Conservation (phyloP, 2,797 vertebrate genomes). For the Geotrypetes seraphini region DNA sequence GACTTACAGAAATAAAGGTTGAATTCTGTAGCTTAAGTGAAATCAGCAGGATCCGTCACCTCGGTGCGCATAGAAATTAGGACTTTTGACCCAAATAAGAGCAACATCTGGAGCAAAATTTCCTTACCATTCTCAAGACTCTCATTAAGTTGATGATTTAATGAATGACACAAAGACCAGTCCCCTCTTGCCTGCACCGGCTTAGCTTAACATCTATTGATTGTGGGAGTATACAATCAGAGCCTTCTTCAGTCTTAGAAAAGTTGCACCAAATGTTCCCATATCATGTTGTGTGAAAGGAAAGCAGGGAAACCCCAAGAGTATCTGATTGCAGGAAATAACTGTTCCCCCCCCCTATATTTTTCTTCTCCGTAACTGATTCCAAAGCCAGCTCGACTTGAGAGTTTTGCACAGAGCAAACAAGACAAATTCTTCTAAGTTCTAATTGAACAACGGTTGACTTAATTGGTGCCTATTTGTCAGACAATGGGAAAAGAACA, state of each 20-base stretch:
- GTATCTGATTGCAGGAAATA: slow-evolving; percentile 91
- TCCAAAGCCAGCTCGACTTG: slow-evolving; percentile 71
- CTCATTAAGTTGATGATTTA: no score
- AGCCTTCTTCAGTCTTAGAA: slow-evolving; percentile 13
- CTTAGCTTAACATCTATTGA: no score
- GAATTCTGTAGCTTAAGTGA: no score
- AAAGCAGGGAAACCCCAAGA: slow-evolving; percentile 74
- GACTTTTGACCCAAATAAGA: no score
- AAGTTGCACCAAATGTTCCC: slow-evolving; percentile 41
- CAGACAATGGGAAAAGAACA: slow-evolving; percentile 86
- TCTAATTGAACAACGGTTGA: slow-evolving; percentile 98
- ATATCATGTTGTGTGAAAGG: slow-evolving; percentile 77
- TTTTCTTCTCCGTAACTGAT: slow-evolving; percentile 71
- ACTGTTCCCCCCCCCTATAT: slow-evolving; percentile 50
- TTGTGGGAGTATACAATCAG: slow-evolving; percentile 30
- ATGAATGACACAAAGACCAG: no score
- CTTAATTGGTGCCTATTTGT: slow-evolving; percentile 98
- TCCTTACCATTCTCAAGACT: no score
- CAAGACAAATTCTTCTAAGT: slow-evolving; percentile 90
- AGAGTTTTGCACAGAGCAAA: slow-evolving; percentile 71
- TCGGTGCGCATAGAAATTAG: no score
- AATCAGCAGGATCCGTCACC: no score
- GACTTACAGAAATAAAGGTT: no score
- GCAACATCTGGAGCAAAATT: no score
- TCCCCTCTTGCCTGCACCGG: no score